phyloP scores from a whole-genome alignment of 2,113 vertebrate species.

The Heterochromis multidens region DNA sequence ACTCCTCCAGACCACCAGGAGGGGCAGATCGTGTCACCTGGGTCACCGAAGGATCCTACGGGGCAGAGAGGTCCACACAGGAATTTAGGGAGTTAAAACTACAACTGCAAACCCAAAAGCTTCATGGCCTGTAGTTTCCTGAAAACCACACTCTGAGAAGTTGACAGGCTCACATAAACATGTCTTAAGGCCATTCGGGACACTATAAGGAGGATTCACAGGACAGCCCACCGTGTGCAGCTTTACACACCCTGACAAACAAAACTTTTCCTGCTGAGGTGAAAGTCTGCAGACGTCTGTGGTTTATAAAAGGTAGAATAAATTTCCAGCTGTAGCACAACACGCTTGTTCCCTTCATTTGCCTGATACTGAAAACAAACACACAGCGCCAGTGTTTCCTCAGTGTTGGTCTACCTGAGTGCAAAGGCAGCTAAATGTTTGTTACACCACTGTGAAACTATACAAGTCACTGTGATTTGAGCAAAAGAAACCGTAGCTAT shows the following conservation, averaged over 20 bases:
- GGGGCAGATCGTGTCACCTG: constrained; percentile 93
- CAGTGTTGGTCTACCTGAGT: background rate
- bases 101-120: background rate
- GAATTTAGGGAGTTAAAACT: background rate
- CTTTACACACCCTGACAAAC: background rate
- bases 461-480: background rate
- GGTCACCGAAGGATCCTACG: constrained; percentile 96
- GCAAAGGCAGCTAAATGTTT: background rate
- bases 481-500: background rate
- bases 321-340: background rate
- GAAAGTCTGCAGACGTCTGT: background rate
- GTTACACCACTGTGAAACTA: background rate
- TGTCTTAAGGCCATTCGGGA: no score
- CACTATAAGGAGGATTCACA: no score
- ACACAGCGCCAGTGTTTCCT: background rate
- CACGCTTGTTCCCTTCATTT: background rate
- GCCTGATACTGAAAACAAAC: background rate
- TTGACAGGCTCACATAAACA: background rate
- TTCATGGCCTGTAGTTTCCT: background rate
- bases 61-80: constrained; percentile 11
- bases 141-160: background rate
- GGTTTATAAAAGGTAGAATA: background rate
- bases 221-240: background rate
- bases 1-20: constrained; percentile 91
- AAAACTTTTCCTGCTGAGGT: background rate